Base-by-base conservation (phyloP, 2,888 invertebrate genomes). In the Coremacera marginata region DNA sequence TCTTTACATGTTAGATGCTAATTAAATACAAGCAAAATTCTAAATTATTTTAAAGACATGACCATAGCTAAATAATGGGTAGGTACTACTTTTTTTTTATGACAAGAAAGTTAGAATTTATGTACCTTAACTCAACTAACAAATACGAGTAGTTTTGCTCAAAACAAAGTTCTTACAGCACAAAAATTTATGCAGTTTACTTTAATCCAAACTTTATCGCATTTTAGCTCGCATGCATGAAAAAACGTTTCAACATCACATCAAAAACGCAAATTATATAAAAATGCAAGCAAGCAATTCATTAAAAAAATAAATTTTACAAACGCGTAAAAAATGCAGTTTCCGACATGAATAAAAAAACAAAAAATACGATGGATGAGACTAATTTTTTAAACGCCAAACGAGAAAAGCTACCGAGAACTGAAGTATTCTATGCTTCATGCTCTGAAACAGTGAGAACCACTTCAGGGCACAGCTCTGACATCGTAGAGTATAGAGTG, bases 321-420 rank as follows among this genome's bases (percentile, higher is more conserved):
- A 27, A 27, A 25, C 25, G 11, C 4, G 57, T 25, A 25, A 11
- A 60, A 60, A 11, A 27, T 44, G 1, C 44, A 60, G 25, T 25
- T 60, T 14, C 27, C 60, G 60, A 27, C 60, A 60, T 60, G 60
- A 60, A 60, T 60, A 27, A 7, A 60, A 27, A 27, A n/a, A n/a
- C n/a, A n/a, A 57, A 57, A 27, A 27, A 14, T 27, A 60, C 60
- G 60, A 60, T 60, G 25, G 25, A 60, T 60, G 60, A 60, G 25
- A 60, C 60, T 60, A 60, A 60, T 60, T 60, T 60, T 25, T 60
- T 60, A 25, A 25, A 60, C 25, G 60, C 11, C 60, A 60, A 27
- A 4, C 27, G 27, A 27, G 25, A 27, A 60, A 60, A 27, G 60
- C 57, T 25, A 14, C 5, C 22, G 22, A 57, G 22, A 14, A 22